Base-by-base conservation (phyloP, 2,888 invertebrate genomes). In the Melanostoma mellinum region DNA sequence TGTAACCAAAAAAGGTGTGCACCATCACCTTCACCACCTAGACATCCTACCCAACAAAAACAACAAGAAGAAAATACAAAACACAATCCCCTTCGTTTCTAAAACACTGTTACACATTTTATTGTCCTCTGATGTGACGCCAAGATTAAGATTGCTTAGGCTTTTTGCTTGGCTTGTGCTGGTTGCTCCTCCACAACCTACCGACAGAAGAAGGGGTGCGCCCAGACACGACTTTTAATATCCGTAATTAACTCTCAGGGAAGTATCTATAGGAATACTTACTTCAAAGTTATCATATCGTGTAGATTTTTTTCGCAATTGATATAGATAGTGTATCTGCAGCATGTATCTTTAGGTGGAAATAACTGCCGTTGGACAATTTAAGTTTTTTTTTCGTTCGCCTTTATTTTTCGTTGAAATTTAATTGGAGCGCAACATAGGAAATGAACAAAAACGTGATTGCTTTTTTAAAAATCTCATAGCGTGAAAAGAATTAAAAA, bases 201-300 rank as follows among this genome's bases (percentile, higher is more conserved):
- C 5, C 53, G 46, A 44, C 42, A 40, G 42, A 40, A 58, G 42
- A 58, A 72, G 76, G 67, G 72, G 72, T 74, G 82, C 73, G 78
- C 78, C 82, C 76, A 81, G 60, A 78, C 82, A 82, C 78, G 73
- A 82, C 73, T 78, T 58, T 77, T 82, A 82, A 82, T 78, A 78
- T 82, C 82, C 73, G 73, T 78, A 82, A 82, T 82, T 82, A 82
- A 82, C 63, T 69, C 20, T 65, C 63, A 65, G 68, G 82, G 69
- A 73, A 78, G 78, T 77, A 53, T 38, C 44, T 48, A 30, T 53
- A 42, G 63, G 42, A 65, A 58, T 60, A 58, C 35, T 20, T 55
- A 60, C 40, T 60, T 68, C 44, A 32, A 76, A 76, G 72, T 73
- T 73, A 72, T 82, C 82, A 73, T 73, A 78, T 78, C 80, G 71